Base-by-base conservation (phyloP, 2,888 invertebrate species). In the Phalera bucephala region DNA sequence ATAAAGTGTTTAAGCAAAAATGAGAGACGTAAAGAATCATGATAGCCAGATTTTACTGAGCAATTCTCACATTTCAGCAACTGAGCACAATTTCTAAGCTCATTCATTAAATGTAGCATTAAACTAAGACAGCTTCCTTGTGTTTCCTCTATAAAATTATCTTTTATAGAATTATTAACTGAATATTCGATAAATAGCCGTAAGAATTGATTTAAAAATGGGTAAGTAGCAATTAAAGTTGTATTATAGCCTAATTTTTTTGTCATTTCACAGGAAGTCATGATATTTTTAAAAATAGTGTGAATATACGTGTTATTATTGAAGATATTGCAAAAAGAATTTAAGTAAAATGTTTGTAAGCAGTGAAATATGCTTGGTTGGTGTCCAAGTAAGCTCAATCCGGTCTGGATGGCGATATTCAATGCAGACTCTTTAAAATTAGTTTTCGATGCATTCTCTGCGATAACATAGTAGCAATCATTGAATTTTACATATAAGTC, bases 11-110 rank as follows among this genome's bases (percentile, higher is more conserved):
- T 86, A 0, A 68, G 33, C 1, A 73, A 21, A 22, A 86, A 81
- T 0, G 80, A 73, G 0, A 88, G 47, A 0, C 87, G 55, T 4
- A 88, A 42, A 0, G 76, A 65, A 10, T 89, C 89, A 10, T 89
- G 89, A 0, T 79, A 32, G 0, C 83, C 80, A 0, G 72, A 53
- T 55, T 72, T 79, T 0, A 74, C 54, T 1, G 31, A 50, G 41
- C 88, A 89, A 14, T 72, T 74, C 0, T 85, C 85, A 40, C 89
- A 88, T 68, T 83, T 87, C 0, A 77, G 27, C 0, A 81, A 22
- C 14, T 85, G 86, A 0, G 68, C 50, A 0, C 71, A 64, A 0
- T 51, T 42, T 34, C 59, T 60, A 0, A 80, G 23, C 25, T 73
- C 73, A 1, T 45, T 51, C 36, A 77, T 59, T 8, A 87, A 36